phyloP scores from a whole-genome alignment of 2,113 vertebrate species.

The Pollimyrus isidori region DNA sequence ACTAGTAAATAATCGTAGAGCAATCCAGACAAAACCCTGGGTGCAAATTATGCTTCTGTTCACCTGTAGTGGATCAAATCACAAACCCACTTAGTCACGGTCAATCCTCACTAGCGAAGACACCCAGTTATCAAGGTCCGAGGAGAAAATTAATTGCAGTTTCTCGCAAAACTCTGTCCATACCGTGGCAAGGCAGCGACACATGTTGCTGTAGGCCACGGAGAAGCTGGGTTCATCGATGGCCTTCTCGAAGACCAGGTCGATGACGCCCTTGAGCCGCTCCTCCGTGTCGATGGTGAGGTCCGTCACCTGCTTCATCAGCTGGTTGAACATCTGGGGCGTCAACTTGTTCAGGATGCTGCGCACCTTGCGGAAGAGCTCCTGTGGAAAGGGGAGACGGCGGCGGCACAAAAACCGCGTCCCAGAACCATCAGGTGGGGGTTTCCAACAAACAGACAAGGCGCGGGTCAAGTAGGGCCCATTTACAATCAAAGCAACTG shows the following conservation, averaged over 20 bases:
- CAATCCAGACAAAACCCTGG: not conserved
- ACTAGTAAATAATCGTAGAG: not conserved
- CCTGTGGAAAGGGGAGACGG: constrained; percentile 51
- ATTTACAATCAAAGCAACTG: not conserved
- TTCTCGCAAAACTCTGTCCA: constrained; percentile 25
- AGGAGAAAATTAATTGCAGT: not conserved
- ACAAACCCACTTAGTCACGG: not conserved
- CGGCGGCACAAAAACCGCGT: not conserved
- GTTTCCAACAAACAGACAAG: not conserved
- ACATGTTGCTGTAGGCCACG: constrained; percentile 96
- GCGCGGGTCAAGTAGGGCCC: not conserved
- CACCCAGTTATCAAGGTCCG: not conserved
- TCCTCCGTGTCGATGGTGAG: constrained; percentile 94
- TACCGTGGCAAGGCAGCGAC: constrained; percentile 88
- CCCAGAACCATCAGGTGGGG: not conserved
- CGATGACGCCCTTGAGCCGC: constrained; percentile 92
- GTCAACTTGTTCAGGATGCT: constrained; percentile 98
- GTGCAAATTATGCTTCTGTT: not conserved
- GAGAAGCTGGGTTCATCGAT: constrained; percentile 95
- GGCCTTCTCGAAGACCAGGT: constrained; percentile 97
- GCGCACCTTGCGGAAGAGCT: constrained; percentile 90
- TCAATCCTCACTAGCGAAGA: not conserved
- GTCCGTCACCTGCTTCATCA: constrained; percentile 95
- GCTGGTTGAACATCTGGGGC: constrained; percentile 93
- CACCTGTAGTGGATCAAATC: not conserved